A percentile compares a stretch with the other conserved stretches of the same genome.
phyloP scores from a whole-genome alignment of 2,888 invertebrate genomes.

The Aproaerema taeniolella region DNA sequence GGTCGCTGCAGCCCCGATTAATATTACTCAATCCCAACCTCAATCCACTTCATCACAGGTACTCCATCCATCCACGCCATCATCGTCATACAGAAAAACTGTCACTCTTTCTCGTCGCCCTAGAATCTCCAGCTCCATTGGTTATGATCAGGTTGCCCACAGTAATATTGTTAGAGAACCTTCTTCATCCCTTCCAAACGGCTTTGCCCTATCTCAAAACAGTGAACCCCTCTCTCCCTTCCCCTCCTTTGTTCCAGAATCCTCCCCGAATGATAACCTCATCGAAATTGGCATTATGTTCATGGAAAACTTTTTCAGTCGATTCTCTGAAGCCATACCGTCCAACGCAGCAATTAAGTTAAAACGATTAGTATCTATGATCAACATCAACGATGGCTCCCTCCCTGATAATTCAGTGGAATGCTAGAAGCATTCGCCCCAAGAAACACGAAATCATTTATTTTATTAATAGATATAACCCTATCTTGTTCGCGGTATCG shows the following conservation, averaged over 20 bases:
- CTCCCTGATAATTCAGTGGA: constrained; percentile 18
- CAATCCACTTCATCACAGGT: constrained; percentile 6
- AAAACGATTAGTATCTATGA: neutral
- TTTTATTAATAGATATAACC: constrained; percentile 2
- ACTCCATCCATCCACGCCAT: neutral
- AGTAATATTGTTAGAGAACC: neutral
- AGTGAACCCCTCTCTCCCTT: too few species aligned
- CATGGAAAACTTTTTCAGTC: neutral
- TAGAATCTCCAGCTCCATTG: neutral
- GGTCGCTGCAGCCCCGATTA: neutral
- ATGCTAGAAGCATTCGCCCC: constrained; percentile 14
- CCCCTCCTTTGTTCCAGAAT: neutral
- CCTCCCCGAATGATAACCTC: neutral
- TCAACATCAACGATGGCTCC: neutral
- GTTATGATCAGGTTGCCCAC: neutral
- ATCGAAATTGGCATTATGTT: neutral
- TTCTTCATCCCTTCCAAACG: neutral
- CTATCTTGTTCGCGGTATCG: constrained; percentile 16
- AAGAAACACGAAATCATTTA: constrained; percentile 17
- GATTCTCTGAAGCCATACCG: neutral
- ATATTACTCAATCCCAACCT: neutral
- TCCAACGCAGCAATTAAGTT: neutral
- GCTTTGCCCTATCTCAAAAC: too few species aligned
- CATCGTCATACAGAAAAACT: constrained; percentile 1
- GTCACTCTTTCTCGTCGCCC: neutral